phyloP scores from a whole-genome alignment of 1,140 invertebrate species.

The Drosophila tsacasi region DNA sequence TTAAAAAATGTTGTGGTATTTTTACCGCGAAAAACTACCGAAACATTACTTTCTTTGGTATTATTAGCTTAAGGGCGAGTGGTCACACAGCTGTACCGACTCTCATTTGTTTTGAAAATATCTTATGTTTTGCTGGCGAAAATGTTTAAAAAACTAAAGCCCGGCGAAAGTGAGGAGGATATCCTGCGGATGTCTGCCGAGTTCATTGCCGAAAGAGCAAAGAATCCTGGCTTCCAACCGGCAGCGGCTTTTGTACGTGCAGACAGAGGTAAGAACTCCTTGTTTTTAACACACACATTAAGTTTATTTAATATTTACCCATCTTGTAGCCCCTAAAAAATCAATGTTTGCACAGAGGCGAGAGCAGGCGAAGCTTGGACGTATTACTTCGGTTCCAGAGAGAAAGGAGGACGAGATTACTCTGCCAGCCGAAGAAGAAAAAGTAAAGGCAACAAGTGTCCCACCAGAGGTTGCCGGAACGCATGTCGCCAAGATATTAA shows the following conservation, averaged over 20 bases:
- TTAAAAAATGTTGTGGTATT: background rate
- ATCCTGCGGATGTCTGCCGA: slow-evolving; percentile 90
- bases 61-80: background rate
- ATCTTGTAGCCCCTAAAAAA: slow-evolving; percentile 51
- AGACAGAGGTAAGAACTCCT: slow-evolving; percentile 69
- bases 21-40: background rate
- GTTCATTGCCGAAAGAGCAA: slow-evolving; percentile 87
- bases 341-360: slow-evolving; percentile 76
- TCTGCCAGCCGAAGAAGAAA: background rate
- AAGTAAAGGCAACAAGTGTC: background rate
- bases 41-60: background rate
- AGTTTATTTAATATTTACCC: background rate
- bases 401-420: background rate
- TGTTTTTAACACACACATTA: background rate
- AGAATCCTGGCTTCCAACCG: slow-evolving; percentile 86
- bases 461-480: background rate
- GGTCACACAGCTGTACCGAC: background rate
- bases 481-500: slow-evolving; percentile 31
- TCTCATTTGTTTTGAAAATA: slow-evolving; percentile 25
- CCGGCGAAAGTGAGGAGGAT: slow-evolving; percentile 89
- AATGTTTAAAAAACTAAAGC: slow-evolving; percentile 88
- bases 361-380: slow-evolving; percentile 64
- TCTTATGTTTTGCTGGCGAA: slow-evolving; percentile 12
- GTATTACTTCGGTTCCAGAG: background rate
- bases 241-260: slow-evolving; percentile 87